These are phyloP conservation scores for Diorhabda carinulata DNA, from an alignment of 1,140 invertebrate species.

Conservation along the genomic window DNA sequence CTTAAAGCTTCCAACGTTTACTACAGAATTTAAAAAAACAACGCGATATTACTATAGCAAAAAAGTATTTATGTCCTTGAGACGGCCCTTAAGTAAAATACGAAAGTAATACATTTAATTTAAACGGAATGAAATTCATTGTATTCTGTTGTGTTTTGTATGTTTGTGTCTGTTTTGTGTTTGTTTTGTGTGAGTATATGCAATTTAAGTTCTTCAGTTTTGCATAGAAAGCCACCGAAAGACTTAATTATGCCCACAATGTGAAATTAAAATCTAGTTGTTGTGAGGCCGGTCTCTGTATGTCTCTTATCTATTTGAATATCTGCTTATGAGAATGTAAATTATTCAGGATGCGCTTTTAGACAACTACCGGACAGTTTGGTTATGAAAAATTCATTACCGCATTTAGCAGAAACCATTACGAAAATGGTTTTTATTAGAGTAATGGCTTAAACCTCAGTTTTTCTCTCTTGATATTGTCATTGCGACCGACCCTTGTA, in stretches of 20 bases:
- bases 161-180: slow-evolving; percentile 2
- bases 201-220: not conserved
- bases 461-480: too few relatives aligned
- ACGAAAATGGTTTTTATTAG: too few relatives aligned
- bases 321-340: not conserved
- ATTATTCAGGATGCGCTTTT: not conserved
- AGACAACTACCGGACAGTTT: not conserved
- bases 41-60: too few relatives aligned
- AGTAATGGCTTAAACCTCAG: too few relatives aligned
- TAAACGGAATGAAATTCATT: slow-evolving; percentile 1
- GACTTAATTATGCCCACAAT: slow-evolving; percentile 2
- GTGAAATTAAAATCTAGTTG: not conserved
- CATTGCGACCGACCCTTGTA: too few relatives aligned
- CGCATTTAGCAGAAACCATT: too few relatives aligned
- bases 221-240: not conserved
- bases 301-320: not conserved
- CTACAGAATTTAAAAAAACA: too few relatives aligned
- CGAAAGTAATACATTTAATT: not conserved
- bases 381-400: not conserved
- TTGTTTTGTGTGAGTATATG: slow-evolving; percentile 1
- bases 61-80: not conserved
- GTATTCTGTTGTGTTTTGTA: not conserved
- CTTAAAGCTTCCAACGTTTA: too few relatives aligned
- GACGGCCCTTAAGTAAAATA: not conserved
- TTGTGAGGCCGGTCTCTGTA: not conserved